phyloP scores from a whole-genome alignment of 2,113 vertebrate genomes.

The Ailuropoda melanoleuca region DNA sequence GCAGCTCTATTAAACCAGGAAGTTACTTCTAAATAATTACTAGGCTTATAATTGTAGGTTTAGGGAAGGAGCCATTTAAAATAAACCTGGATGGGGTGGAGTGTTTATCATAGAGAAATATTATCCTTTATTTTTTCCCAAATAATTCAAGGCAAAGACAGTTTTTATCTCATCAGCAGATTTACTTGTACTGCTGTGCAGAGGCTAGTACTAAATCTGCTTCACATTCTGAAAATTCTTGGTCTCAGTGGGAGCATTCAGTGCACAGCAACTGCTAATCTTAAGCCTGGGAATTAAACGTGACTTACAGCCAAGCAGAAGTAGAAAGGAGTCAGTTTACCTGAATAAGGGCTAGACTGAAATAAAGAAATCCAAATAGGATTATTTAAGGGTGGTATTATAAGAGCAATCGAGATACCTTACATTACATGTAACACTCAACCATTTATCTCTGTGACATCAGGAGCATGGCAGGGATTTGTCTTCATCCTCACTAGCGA shows the following conservation, averaged over 20 bases:
- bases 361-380: background rate
- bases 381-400: background rate
- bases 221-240: conserved; percentile 45
- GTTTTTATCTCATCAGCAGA: conserved; percentile 24
- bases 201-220: background rate
- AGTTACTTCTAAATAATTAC: conserved; percentile 24
- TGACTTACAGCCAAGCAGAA: background rate
- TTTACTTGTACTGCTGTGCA: background rate
- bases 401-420: background rate
- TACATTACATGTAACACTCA: background rate
- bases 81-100: background rate
- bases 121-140: conserved; percentile 10
- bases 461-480: background rate
- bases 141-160: conserved; percentile 21
- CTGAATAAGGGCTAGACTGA: background rate
- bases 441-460: background rate
- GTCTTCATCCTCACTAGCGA: background rate
- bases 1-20: background rate
- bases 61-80: conserved; percentile 4
- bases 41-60: conserved; percentile 8
- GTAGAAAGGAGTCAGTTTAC: background rate
- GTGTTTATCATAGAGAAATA: conserved; percentile 28
- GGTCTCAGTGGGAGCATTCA: conserved; percentile 14
- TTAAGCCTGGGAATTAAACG: conserved; percentile 29
- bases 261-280: background rate